Base-by-base conservation (phyloP, 2,888 invertebrate species). In the Salpingus planirostris region DNA sequence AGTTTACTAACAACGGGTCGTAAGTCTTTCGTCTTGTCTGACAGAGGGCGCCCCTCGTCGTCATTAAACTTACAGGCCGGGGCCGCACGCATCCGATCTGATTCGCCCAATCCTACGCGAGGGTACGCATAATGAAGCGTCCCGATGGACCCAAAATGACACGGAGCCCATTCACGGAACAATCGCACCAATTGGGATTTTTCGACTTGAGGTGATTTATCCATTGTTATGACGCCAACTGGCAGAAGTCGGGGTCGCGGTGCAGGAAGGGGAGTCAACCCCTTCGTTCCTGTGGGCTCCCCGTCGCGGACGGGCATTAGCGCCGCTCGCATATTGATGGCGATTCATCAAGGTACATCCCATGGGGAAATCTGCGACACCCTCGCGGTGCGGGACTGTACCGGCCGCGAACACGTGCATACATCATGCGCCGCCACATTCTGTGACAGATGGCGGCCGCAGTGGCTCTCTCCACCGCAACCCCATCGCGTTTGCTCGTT, bases 201-300 rank as follows among this genome's bases (percentile, higher is more conserved):
- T 36, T 34, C 48, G 47, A 51, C 46, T 47, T 49, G 45, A 34
- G 45, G 46, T 52, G 54, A 57, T 56, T 55, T 50, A 54, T 54
- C 55, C 53, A 57, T 57, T 56, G 57, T 59, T 55, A 50, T 53
- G 49, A 52, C 46, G 49, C 50, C 53, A 50, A 50, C 48, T 53
- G 55, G 52, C 52, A 52, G 44, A 52, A 54, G 53, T 52, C 52
- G 44, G 49, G n/a, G n/a, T 49, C 18, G 8, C 46, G 39, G 35
- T 5, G 22, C 18, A 46, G 45, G 44, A 35, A 38, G 40, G 29
- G 36, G 38, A 39, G 40, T 39, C 48, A 46, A 46, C 46, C 48
- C 46, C 46, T 48, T 44, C 21, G 13, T 15, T 4, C 21, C 21
- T 13, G 18, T 7, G 2, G 24, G 11, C 31, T 32, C 36, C 38